Evolutionary conservation across 2,113 vertebrate genomes (phyloP), one percentile per base, ranked within the genome.

Genomic region (Limanda limanda): DNA sequence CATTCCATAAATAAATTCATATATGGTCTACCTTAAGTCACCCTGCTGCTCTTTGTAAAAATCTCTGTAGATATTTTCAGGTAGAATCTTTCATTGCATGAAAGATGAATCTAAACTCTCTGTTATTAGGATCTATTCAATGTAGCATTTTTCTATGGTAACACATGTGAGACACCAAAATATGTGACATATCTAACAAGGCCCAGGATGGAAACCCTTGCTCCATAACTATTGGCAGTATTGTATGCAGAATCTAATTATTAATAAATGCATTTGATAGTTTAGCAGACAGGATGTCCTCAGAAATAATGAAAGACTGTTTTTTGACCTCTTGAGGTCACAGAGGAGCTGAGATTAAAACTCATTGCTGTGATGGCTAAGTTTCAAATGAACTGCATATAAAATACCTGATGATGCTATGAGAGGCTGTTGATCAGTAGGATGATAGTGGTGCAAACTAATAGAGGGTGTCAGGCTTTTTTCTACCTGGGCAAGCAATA

Each of bases 271-370:
- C 45, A 48, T 48, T 18, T 15, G 45, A 48, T 18, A 6, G 45
- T 5, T 47, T 18, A 17, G 45, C 45, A 17, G 4, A 48, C 78
- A 72, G 24, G 15, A 48, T 5, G 17, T 74, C 25, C 1, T 40
- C 63, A 76, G 67, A 74, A 80, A 71, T 71, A 37, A 48, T 2
- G 2, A 1, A 58, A 48, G 62, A 67, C 66, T 68, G 71, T 77
- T 66, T 48, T 82, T 79, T 87, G 77, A 85, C 80, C 80, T 78
- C 64, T 62, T 9, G 47, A 87, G 80, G 76, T 83, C 70, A 78
- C 65, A 48, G 37, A 56, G 24, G 56, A 82, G 64, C 59, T 63
- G 58, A 66, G 75, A 77, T 86, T 78, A 79, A 59, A 73, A 76
- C 21, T 71, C 48, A 42, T 7, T 23, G 56, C 56, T 54, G 23